These are phyloP conservation scores for Hydropsyche tenuis DNA, from an alignment of 1,140 invertebrate genomes.

Conservation along the genomic window DNA sequence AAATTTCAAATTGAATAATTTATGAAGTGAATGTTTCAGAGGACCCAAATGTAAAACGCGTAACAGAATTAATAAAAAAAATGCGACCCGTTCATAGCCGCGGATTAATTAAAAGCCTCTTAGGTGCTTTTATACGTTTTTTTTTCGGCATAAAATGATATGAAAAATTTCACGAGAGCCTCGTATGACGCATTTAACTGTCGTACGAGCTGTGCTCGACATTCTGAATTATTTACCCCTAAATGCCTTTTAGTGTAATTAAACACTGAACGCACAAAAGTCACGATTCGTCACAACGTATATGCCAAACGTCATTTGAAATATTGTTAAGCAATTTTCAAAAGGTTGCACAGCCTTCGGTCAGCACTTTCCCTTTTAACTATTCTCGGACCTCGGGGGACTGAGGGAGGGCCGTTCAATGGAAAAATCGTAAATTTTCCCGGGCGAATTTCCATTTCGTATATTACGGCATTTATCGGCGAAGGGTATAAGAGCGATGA, in stretches of 20 bases:
- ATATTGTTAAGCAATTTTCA: background rate
- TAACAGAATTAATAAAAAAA: background rate
- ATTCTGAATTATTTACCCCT: conserved; percentile 12
- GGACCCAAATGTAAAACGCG: too few species aligned
- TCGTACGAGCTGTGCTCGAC: background rate
- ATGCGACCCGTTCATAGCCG: background rate
- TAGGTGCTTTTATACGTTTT: background rate
- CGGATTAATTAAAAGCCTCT: conserved; percentile 10
- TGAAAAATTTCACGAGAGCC: conserved; percentile 18
- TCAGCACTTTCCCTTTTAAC: background rate
- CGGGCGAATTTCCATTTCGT: conserved; percentile 24
- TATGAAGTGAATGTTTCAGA: too few species aligned
- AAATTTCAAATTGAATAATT: too few species aligned
- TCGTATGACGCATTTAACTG: conserved; percentile 27
- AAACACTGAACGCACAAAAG: background rate
- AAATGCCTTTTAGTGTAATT: conserved; percentile 27
- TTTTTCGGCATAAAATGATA: background rate
- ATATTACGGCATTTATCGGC: conserved; percentile 34
- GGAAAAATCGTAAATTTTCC: conserved; percentile 33
- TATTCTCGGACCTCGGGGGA: conserved; percentile 4
- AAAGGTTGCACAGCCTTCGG: background rate
- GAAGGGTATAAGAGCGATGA: conserved; percentile 24
- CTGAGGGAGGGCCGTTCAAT: too few species aligned
- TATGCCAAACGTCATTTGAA: too few species aligned
- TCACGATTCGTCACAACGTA: background rate